Conservation (phyloP, 2,797 vertebrate species). For the Liparis tanakae region DNA sequence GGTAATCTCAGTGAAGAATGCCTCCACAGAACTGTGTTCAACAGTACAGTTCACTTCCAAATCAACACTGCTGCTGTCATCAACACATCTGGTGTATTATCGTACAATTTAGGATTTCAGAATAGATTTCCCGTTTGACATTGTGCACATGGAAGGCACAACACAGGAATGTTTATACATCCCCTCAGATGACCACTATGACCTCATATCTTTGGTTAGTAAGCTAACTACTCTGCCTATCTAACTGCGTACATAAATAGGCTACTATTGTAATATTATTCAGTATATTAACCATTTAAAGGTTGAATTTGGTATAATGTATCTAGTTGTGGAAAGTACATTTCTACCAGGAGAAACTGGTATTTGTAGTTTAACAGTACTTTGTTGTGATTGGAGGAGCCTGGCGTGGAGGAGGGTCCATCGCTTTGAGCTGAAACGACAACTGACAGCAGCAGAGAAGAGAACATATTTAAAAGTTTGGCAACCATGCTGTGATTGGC, state of each 20-base stretch:
- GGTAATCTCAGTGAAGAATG: constrained; percentile 3
- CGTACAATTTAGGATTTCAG: neutral
- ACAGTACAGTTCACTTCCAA: constrained; percentile 16
- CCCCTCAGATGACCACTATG: neutral
- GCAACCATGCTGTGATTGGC: too few relatives aligned
- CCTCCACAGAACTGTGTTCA: constrained; percentile 9
- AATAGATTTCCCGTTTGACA: constrained; percentile 9
- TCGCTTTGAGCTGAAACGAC: too few relatives aligned
- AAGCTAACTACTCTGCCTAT: neutral
- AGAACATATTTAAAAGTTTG: too few relatives aligned
- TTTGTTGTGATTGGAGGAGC: too few relatives aligned
- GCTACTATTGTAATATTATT: too few relatives aligned
- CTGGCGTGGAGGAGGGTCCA: too few relatives aligned
- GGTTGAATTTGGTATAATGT: too few relatives aligned
- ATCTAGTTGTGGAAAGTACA: neutral
- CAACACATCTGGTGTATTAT: constrained; percentile 11
- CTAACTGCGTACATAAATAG: neutral
- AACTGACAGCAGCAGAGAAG: too few relatives aligned
- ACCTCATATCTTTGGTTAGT: constrained; percentile 1
- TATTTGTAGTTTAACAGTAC: too few relatives aligned
- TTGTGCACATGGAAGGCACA: neutral
- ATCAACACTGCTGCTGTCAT: constrained; percentile 11
- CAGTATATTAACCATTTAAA: too few relatives aligned
- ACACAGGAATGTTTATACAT: neutral
- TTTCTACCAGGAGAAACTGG: too few relatives aligned